phyloP scores from a whole-genome alignment of 2,797 vertebrate genomes.

The Iguana delicatissima region DNA sequence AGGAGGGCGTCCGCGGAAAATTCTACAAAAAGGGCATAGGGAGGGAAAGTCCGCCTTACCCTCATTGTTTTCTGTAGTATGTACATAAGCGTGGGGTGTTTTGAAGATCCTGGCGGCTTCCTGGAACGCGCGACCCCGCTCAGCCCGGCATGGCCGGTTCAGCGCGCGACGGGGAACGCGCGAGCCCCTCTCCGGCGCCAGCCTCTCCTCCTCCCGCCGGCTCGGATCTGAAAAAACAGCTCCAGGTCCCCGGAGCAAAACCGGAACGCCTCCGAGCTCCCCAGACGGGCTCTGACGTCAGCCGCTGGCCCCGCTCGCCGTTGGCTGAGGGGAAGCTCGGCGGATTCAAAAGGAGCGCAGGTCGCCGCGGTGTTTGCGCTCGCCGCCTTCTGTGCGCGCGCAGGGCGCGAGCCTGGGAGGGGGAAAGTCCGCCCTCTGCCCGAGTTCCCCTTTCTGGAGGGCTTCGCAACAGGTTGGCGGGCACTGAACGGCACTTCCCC shows the following conservation, averaged over 20 bases:
- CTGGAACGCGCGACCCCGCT: neutral
- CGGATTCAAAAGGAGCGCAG: slow-evolving; percentile 65
- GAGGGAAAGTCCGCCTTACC: slow-evolving; percentile 45
- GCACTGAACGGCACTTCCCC: neutral
- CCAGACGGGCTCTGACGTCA: slow-evolving; percentile 64
- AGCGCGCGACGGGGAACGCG: neutral
- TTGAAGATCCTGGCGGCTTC: neutral
- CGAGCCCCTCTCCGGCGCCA: neutral
- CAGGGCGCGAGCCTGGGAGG: neutral
- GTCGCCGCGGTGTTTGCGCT: neutral
- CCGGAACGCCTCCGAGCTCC: neutral
- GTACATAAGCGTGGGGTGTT: slow-evolving; percentile 41
- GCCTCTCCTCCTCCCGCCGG: slow-evolving; percentile 38
- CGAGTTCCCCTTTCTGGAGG: neutral
- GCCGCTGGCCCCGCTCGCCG: neutral
- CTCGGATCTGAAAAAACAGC: slow-evolving; percentile 34
- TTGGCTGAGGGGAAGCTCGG: slow-evolving; percentile 62
- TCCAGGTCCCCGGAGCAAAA: neutral
- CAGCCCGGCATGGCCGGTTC: slow-evolving; percentile 9
- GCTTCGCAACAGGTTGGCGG: neutral
- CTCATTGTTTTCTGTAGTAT: slow-evolving; percentile 67
- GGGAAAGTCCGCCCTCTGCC: neutral
- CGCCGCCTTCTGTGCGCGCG: slow-evolving; percentile 12
- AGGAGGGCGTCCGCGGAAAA: neutral
- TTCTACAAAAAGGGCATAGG: no score